These are phyloP conservation scores for Eilema caniola DNA, from an alignment of 2,888 invertebrate species.

Conservation along the genomic window DNA sequence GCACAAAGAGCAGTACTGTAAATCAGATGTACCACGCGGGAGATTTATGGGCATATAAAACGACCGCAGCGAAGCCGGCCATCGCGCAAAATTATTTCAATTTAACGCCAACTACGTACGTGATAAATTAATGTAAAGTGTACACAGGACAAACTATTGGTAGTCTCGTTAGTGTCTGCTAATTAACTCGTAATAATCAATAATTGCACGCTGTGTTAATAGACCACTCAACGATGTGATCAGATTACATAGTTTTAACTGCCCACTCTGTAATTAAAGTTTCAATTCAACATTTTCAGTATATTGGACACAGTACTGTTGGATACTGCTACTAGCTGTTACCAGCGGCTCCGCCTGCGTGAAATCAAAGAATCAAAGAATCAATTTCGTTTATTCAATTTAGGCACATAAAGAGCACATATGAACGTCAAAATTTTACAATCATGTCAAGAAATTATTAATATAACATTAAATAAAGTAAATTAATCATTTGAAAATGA, in stretches of 20 bases:
- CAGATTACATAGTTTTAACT: conserved; percentile 37
- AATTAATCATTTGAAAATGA: no score
- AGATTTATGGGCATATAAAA: conserved; percentile 80
- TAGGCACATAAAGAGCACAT: no score
- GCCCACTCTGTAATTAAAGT: conserved; percentile 32
- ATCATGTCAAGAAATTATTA: no score
- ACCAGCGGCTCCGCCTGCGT: no score
- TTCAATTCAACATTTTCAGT: neutral
- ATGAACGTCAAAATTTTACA: no score
- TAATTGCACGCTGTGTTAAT: conserved; percentile 51
- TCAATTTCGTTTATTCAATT: no score
- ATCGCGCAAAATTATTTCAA: conserved; percentile 78
- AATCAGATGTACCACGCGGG: conserved; percentile 75
- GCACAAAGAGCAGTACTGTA: conserved; percentile 76
- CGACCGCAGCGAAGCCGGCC: conserved; percentile 68
- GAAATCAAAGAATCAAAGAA: no score
- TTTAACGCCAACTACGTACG: conserved; percentile 72
- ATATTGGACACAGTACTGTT: neutral
- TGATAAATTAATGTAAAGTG: conserved; percentile 69
- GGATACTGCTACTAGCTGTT: neutral
- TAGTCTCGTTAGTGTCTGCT: conserved; percentile 62
- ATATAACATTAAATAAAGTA: no score
- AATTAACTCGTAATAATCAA: conserved; percentile 66
- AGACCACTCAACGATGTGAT: conserved; percentile 37
- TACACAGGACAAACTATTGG: conserved; percentile 58